phyloP scores from a whole-genome alignment of 2,113 vertebrate genomes.

The Puffinus mauretanicus region DNA sequence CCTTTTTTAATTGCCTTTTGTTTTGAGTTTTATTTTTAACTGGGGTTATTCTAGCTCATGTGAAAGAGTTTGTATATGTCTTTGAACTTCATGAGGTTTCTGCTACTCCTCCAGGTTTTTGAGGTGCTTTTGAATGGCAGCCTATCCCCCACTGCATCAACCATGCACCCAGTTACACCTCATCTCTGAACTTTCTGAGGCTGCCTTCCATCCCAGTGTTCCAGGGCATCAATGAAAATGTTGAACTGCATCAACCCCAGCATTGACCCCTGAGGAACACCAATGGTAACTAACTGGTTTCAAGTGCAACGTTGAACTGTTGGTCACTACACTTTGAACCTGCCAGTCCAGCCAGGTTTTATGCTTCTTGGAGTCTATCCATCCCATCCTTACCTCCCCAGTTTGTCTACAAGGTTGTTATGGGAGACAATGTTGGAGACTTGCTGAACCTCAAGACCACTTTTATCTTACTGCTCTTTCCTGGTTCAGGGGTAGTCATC shows the following conservation, averaged over 20 bases:
- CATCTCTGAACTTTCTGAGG: neutral
- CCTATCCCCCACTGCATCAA: neutral
- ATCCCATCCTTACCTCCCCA: too few species aligned
- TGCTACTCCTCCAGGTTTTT: neutral
- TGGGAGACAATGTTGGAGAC: neutral
- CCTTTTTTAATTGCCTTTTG: neutral
- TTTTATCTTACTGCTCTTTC: neutral
- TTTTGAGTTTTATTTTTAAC: neutral
- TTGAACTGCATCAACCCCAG: neutral
- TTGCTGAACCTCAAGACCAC: neutral
- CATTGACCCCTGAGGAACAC: neutral
- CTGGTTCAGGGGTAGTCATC: neutral
- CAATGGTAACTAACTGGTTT: neutral
- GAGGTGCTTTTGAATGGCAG: neutral
- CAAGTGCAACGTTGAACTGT: neutral
- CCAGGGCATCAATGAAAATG: neutral
- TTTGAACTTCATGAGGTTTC: neutral
- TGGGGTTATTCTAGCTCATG: neutral
- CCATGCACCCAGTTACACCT: neutral
- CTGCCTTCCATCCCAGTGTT: neutral
- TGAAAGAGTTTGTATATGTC: neutral
- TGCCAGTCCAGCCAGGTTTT: neutral
- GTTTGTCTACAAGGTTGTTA: neutral
- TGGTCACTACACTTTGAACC: neutral
- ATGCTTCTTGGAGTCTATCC: neutral